phyloP scores from a whole-genome alignment of 2,113 vertebrate genomes.

The Parus major region DNA sequence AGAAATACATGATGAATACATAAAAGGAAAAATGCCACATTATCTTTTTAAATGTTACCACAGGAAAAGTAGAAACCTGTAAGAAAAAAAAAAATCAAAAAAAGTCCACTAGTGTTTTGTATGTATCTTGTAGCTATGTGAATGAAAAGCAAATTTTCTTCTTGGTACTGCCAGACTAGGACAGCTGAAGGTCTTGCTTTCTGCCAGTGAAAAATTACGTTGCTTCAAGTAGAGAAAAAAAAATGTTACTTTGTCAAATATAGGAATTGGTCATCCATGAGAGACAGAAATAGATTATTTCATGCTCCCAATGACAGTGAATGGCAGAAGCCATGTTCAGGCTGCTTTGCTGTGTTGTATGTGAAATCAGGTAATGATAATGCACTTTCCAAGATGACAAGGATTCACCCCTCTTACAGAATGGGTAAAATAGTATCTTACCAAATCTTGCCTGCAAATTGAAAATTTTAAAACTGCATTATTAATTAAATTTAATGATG shows the following conservation, averaged over 20 bases:
- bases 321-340: neutral
- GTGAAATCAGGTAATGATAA: neutral
- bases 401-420: neutral
- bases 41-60: neutral
- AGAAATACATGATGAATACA: neutral
- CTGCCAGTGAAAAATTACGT: neutral
- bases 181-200: neutral
- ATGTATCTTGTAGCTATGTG: neutral
- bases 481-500: neutral
- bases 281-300: constrained; percentile 30
- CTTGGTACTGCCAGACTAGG: neutral
- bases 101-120: neutral
- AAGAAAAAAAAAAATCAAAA: neutral
- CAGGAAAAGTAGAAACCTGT: neutral
- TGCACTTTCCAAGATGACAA: neutral
- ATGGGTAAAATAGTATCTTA: neutral
- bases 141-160: neutral
- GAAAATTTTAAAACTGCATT: neutral
- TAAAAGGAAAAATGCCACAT: neutral
- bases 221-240: constrained; percentile 14
- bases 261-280: neutral
- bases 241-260: neutral
- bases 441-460: neutral
- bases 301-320: neutral
- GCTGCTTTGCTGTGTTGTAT: neutral